Evolutionary conservation across 2,888 invertebrate genomes (phyloP).

Genomic region (Orthosia cruda): DNA sequence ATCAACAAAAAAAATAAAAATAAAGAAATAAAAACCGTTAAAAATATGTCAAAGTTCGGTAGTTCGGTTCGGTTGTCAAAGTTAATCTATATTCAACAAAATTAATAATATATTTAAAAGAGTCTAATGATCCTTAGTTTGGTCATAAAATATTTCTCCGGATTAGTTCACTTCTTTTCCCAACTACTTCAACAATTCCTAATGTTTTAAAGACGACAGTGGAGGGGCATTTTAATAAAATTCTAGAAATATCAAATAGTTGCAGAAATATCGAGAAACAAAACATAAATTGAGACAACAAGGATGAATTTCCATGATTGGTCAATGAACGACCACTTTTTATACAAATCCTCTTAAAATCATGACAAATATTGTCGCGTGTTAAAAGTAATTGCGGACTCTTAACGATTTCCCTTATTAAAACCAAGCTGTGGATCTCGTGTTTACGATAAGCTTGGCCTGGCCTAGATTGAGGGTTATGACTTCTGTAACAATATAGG

Average conservation of each 20-base stretch:
- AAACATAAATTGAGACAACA: constrained; percentile 1
- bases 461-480: constrained; percentile 50
- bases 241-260: background rate
- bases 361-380: constrained; percentile 48
- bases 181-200: background rate
- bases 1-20: no score
- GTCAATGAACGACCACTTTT: constrained; percentile 33
- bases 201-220: background rate
- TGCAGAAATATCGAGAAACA: background rate
- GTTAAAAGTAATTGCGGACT: constrained; percentile 46
- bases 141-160: background rate
- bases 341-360: constrained; percentile 23
- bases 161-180: background rate
- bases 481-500: constrained; percentile 8
- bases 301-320: constrained; percentile 26
- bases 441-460: constrained; percentile 28
- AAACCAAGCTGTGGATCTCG: constrained; percentile 40
- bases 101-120: background rate
- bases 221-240: background rate
- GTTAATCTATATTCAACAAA: no score
- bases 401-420: constrained; percentile 40
- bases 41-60: no score
- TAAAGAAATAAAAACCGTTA: no score
- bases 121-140: background rate
- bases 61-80: no score